Evolutionary conservation across 2,113 vertebrate species (phyloP).

Genomic region (Diphyllodes magnificus): DNA sequence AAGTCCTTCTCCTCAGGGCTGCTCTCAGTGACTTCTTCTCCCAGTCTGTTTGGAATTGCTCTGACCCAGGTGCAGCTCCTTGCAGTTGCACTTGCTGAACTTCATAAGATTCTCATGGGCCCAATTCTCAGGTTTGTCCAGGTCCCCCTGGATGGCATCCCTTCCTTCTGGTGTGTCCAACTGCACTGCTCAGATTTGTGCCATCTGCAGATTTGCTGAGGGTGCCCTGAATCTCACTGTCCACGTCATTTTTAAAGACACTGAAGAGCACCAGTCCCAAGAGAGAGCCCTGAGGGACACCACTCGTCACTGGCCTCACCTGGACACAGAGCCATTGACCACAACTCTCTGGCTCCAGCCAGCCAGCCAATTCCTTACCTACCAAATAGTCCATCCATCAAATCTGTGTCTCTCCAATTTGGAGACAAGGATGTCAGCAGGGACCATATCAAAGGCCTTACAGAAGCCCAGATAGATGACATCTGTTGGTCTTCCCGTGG

Average conservation of each 20-base stretch:
- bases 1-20: not conserved
- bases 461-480: not conserved
- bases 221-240: not conserved
- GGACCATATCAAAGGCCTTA: not conserved
- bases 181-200: not conserved
- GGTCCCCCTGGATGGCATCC: not conserved
- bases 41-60: not conserved
- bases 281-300: not conserved
- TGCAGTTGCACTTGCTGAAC: not conserved
- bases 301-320: no score
- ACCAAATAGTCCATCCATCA: accelerated
- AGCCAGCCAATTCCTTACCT: not conserved
- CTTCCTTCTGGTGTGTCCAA: not conserved
- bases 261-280: not conserved
- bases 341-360: not conserved
- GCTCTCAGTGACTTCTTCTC: not conserved
- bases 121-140: not conserved
- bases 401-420: not conserved
- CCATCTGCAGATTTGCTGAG: not conserved
- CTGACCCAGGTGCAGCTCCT: not conserved
- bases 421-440: not conserved
- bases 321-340: not conserved
- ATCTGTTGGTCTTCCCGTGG: not conserved
- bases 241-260: not conserved
- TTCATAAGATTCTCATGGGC: no score